These are phyloP conservation scores for Panthera leo DNA, from an alignment of 2,113 vertebrate species.

Conservation along the genomic window DNA sequence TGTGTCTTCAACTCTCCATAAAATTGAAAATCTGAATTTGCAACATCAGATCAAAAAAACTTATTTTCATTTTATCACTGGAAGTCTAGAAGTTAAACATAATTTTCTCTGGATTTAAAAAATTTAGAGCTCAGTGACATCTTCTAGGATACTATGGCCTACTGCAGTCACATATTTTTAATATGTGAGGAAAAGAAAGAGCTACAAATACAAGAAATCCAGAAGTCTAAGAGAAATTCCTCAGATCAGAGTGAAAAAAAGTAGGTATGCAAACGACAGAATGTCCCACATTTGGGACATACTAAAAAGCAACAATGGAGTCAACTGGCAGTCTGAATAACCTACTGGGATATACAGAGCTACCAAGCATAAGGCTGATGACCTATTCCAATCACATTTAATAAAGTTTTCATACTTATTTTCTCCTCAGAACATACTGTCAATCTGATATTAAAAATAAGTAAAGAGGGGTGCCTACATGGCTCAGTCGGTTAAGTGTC, in stretches of 20 bases:
- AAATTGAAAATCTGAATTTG: background rate
- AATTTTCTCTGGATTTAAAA: background rate
- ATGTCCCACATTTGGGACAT: background rate
- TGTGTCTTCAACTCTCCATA: background rate
- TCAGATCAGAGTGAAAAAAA: background rate
- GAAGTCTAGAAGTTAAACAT: background rate
- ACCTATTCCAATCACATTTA: background rate
- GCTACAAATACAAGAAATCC: background rate
- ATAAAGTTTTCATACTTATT: background rate
- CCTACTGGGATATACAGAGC: background rate
- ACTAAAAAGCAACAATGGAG: background rate
- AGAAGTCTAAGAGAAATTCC: background rate
- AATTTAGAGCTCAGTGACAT: background rate
- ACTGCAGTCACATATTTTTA: background rate
- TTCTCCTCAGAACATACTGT: background rate
- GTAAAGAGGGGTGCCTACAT: background rate
- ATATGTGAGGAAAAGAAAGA: background rate
- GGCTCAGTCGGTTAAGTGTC: background rate
- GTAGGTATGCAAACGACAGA: background rate
- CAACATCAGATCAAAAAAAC: background rate
- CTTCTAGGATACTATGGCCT: background rate
- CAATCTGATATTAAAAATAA: background rate
- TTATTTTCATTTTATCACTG: background rate
- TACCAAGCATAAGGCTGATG: background rate
- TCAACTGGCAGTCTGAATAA: background rate